These are phyloP conservation scores for Tribolium madens DNA, from an alignment of 1,140 invertebrate genomes.

Conservation along the genomic window DNA sequence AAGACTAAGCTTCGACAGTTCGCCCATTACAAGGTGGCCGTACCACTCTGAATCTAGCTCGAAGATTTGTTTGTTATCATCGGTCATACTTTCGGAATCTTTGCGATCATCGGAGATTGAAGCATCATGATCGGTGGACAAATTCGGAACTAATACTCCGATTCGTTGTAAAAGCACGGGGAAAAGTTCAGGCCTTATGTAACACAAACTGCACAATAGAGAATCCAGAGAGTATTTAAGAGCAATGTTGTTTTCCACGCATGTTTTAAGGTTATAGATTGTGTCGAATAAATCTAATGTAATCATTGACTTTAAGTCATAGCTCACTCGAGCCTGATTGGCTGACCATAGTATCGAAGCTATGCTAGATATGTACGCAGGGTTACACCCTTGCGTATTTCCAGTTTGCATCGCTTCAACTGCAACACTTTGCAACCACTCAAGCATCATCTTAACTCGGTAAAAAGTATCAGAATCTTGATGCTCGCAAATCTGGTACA, in stretches of 20 bases:
- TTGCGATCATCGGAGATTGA: slow-evolving; percentile 74
- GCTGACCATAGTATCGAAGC: slow-evolving; percentile 86
- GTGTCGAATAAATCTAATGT: slow-evolving; percentile 78
- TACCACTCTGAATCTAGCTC: slow-evolving; percentile 71
- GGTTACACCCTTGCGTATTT: slow-evolving; percentile 61
- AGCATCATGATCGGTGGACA: slow-evolving; percentile 67
- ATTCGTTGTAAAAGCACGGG: slow-evolving; percentile 79
- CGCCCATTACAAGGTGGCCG: slow-evolving; percentile 65
- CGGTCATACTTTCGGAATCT: slow-evolving; percentile 72
- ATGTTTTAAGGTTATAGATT: slow-evolving; percentile 81
- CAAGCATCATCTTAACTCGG: slow-evolving; percentile 71
- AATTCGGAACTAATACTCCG: slow-evolving; percentile 74
- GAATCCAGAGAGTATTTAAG: slow-evolving; percentile 84
- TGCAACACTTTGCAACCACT: slow-evolving; percentile 74
- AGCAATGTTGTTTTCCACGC: slow-evolving; percentile 74
- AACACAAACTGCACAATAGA: slow-evolving; percentile 86
- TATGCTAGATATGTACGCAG: slow-evolving; percentile 77
- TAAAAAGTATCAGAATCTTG: slow-evolving; percentile 65
- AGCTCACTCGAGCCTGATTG: slow-evolving; percentile 72
- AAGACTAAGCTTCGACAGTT: slow-evolving; percentile 68
- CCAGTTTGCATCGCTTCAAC: slow-evolving; percentile 61
- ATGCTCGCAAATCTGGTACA: slow-evolving; percentile 78
- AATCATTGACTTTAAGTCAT: slow-evolving; percentile 75
- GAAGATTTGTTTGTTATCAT: slow-evolving; percentile 76
- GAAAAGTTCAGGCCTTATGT: slow-evolving; percentile 83